Percentiles rank a stretch among this genome's conserved stretches.
Conservation (phyloP, 2,113 vertebrate species). For the Charadrius vociferus region DNA sequence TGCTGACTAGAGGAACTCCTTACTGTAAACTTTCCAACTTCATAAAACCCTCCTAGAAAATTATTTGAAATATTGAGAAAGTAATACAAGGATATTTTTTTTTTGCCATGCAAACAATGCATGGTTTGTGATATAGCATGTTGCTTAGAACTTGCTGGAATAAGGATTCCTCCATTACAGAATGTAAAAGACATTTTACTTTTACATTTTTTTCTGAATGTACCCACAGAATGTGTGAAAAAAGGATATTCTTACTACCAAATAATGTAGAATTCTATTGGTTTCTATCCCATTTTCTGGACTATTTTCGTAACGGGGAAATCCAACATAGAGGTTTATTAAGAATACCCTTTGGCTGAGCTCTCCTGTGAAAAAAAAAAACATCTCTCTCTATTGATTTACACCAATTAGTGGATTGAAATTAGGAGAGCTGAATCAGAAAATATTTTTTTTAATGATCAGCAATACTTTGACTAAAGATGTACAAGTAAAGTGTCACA, state of each 20-base stretch:
- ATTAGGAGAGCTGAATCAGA: not conserved
- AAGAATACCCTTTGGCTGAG: not conserved
- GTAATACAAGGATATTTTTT: not conserved
- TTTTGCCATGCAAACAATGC: not conserved
- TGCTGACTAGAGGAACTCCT: not conserved
- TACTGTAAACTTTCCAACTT: not conserved
- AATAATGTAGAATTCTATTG: not conserved
- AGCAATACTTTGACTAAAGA: not conserved
- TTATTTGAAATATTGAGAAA: not conserved
- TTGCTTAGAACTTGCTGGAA: not conserved
- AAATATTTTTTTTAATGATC: not conserved
- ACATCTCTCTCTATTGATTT: not conserved
- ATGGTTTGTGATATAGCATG: not conserved
- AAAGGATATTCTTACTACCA: not conserved
- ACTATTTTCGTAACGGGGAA: not conserved
- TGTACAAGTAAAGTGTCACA: not conserved
- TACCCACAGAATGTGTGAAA: not conserved
- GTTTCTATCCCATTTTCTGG: not conserved
- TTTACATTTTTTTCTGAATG: not conserved
- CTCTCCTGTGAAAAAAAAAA: not conserved
- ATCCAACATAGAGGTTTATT: not conserved
- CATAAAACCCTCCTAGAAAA: not conserved
- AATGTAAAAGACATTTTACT: not conserved
- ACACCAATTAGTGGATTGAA: not conserved
- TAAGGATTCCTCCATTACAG: not conserved